Conservation (phyloP, 1,140 invertebrate species). For the Dermatophagoides farinae region DNA sequence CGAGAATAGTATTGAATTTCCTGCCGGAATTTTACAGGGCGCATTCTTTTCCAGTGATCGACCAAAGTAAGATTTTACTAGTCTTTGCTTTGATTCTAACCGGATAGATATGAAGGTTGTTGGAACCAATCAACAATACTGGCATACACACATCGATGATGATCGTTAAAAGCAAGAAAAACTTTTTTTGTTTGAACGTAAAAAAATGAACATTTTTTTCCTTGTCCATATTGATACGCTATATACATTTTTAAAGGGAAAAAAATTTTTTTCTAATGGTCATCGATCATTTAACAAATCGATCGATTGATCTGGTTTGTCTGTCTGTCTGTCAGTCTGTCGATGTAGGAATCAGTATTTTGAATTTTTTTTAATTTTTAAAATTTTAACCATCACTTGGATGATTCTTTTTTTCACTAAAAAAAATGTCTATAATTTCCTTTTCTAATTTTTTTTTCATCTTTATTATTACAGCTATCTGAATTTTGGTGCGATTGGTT, state of each 20-base stretch:
- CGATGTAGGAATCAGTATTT: too few relatives aligned
- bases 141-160: too few relatives aligned
- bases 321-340: background rate
- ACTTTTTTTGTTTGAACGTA: too few relatives aligned
- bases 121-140: too few relatives aligned
- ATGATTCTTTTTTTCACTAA: background rate
- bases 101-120: too few relatives aligned
- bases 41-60: constrained; percentile 60
- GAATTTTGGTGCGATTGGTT: constrained; percentile 78
- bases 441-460: too few relatives aligned
- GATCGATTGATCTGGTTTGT: background rate
- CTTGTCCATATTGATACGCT: too few relatives aligned
- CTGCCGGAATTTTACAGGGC: constrained; percentile 71
- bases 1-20: constrained; percentile 69
- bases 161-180: too few relatives aligned
- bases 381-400: background rate
- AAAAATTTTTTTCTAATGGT: background rate
- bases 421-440: background rate
- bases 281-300: background rate
- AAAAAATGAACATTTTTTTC: too few relatives aligned
- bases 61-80: constrained; percentile 44
- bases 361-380: constrained; percentile 1
- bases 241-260: too few relatives aligned
- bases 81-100: background rate
- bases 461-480: constrained; percentile 33